Evolutionary conservation across 2,888 invertebrate species (phyloP).

Genomic region (Macrosiphum euphorbiae): DNA sequence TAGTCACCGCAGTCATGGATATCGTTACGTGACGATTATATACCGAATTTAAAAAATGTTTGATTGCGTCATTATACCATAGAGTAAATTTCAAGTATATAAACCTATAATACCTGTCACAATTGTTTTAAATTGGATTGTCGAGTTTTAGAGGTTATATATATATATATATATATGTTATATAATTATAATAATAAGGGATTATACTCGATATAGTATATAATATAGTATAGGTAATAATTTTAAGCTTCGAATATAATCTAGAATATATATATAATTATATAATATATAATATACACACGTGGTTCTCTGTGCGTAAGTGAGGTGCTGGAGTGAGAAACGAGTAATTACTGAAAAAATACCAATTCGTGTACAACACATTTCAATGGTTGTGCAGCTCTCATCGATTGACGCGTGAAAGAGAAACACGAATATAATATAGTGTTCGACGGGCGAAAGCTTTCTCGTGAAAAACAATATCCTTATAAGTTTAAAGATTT

Average conservation of each 20-base stretch:
- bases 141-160: background rate
- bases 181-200: background rate
- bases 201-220: background rate
- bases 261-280: background rate
- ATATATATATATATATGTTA: background rate
- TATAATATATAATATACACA: background rate
- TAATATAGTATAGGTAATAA: background rate
- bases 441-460: background rate
- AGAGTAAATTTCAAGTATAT: background rate
- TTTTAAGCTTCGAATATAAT: background rate
- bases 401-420: background rate
- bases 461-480: conserved; percentile 21
- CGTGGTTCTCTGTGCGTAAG: background rate
- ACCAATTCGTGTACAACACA: background rate
- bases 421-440: background rate
- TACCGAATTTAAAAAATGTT: background rate
- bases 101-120: background rate
- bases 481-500: conserved; percentile 12
- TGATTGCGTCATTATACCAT: background rate
- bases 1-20: background rate
- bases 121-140: background rate
- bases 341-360: background rate
- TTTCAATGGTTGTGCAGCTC: background rate
- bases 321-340: background rate
- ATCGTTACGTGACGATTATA: background rate